Percentiles rank a stretch among this genome's conserved stretches.
Conservation (phyloP, 2,888 invertebrate species). For the Callinectes sapidus region DNA sequence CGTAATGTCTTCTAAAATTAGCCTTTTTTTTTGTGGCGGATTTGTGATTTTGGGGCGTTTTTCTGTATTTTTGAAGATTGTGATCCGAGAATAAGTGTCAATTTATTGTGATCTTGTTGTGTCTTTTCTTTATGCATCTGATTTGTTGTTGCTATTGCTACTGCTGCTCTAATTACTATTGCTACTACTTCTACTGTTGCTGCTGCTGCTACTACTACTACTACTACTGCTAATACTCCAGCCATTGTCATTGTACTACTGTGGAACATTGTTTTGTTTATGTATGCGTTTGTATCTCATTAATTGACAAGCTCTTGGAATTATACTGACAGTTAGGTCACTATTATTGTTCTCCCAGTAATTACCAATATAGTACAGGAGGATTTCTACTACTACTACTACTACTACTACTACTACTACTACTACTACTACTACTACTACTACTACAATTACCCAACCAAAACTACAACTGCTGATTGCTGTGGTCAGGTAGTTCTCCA, state of each 20-base stretch:
- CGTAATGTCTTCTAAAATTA: not conserved
- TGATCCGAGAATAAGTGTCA: not conserved
- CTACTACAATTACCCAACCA: not conserved
- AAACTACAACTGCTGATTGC: constrained; percentile 52
- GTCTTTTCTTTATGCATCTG: not conserved
- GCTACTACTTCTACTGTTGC: not conserved
- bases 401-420: constrained; percentile 1
- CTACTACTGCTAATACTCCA: not conserved
- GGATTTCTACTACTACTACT: not conserved
- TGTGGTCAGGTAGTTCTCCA: constrained; percentile 68
- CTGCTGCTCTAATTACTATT: not conserved
- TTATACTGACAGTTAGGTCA: not conserved
- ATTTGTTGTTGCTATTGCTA: not conserved
- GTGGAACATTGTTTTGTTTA: not conserved
- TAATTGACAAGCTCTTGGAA: constrained; percentile 2
- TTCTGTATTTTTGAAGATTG: not conserved
- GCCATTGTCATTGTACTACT: not conserved
- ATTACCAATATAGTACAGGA: not conserved
- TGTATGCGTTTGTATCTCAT: constrained; percentile 3
- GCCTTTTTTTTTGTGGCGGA: not conserved
- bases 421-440: constrained; percentile 4
- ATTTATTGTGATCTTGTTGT: constrained; percentile 8
- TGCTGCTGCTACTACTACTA: not conserved
- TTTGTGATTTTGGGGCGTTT: not conserved
- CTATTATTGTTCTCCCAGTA: not conserved